Base-by-base conservation (phyloP, 2,888 invertebrate species). In the Apamea epomidion region DNA sequence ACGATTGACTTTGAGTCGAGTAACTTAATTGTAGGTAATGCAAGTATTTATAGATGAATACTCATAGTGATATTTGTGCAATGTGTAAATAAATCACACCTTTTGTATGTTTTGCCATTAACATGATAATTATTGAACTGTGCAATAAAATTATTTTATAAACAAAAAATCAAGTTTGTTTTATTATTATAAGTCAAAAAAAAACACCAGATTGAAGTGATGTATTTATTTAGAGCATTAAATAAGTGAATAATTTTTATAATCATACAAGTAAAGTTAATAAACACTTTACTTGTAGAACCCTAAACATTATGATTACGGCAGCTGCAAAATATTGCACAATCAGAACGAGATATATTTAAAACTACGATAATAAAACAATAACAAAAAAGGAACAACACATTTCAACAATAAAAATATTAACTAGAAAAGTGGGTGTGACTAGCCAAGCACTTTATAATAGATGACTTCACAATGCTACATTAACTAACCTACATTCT, bases 191-290 rank as follows among this genome's bases (percentile, higher is more conserved):
- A 79, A 74, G 64, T 58, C 48, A 89, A 90, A 90, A 85, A 85
- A 87, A 90, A 90, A 90, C 86, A 87, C 83, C 82, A 74, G 75
- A 79, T 85, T 81, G 85, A 89, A 87, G 90, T 90, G 88, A 90
- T 88, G 89, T 87, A 88, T 82, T 94, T 96, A 96, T 96, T 95
- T 94, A 96, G 95, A 96, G 91, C 88, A 91, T 92, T 90, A 90
- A 88, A 89, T 89, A 85, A 86, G 89, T 89, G 84, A 90, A 87
- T 86, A 78, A 32, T 83, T 86, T 79, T 85, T 84, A 86, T 87
- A 87, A 83, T 87, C 81, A 80, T 83, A 84, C 85, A 85, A 85
- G 81, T 87, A 80, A 84, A 77, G 75, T 68, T 76, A 48, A 77
- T 81, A 84, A 82, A 67, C 79, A 82, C 77, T 84, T 82, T 78